phyloP scores from a whole-genome alignment of 2,113 vertebrate genomes.

The Mesembrinibis cayennensis region DNA sequence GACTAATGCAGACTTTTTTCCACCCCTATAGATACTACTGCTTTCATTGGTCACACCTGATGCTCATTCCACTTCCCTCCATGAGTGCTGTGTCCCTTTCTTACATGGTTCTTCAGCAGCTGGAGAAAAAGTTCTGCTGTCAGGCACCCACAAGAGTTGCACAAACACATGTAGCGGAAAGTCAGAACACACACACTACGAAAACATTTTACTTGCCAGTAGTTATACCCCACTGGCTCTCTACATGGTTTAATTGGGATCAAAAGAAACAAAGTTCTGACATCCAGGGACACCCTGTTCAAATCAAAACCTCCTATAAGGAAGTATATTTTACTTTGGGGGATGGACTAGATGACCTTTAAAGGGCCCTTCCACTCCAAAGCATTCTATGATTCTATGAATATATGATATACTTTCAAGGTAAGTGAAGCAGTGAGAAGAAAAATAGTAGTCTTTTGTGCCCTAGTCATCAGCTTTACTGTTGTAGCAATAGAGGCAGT shows the following conservation, averaged over 20 bases:
- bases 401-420: neutral
- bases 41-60: neutral
- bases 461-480: neutral
- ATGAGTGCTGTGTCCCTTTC: neutral
- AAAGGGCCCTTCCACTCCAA: too few species aligned
- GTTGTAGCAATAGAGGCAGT: neutral
- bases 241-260: neutral
- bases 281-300: neutral
- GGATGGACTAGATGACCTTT: neutral
- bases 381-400: neutral
- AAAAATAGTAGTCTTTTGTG: neutral
- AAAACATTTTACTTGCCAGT: neutral
- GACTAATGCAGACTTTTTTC: neutral
- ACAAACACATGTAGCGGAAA: neutral
- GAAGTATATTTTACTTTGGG: neutral
- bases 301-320: neutral
- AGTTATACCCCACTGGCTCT: neutral
- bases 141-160: neutral
- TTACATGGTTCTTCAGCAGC: neutral
- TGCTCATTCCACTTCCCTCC: neutral
- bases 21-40: neutral
- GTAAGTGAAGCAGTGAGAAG: neutral
- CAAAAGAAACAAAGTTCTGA: neutral
- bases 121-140: neutral
- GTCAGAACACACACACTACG: neutral